Conservation (phyloP, 2,113 vertebrate species). For the Pomatostomus ruficeps region DNA sequence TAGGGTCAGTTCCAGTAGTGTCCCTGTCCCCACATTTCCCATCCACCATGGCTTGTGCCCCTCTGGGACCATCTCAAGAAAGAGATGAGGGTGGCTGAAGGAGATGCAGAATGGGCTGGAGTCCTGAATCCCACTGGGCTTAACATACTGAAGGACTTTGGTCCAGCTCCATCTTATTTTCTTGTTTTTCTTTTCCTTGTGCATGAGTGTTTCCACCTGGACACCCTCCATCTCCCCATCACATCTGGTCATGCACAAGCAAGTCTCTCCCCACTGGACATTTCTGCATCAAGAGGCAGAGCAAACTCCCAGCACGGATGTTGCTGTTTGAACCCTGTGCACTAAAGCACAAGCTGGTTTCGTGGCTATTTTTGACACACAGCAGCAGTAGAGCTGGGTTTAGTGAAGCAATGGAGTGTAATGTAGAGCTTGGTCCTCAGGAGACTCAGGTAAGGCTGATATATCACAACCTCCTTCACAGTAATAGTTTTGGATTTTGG, state of each 20-base stretch:
- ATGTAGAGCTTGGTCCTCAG: not conserved
- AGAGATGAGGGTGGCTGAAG: not conserved
- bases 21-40: not conserved
- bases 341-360: not conserved
- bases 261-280: not conserved
- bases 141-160: not conserved
- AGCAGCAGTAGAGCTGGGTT: not conserved
- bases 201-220: not conserved
- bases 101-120: not conserved
- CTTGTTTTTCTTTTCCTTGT: not conserved
- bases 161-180: not conserved
- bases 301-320: not conserved
- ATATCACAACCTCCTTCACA: not conserved
- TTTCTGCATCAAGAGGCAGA: not conserved
- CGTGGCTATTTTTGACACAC: not conserved
- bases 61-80: not conserved
- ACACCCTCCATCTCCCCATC: not conserved
- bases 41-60: rapidly evolving
- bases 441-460: not conserved
- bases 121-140: not conserved
- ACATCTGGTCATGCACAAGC: not conserved
- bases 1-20: not conserved
- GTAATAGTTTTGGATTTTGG: not conserved
- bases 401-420: not conserved
- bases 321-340: not conserved